A percentile compares a stretch with the other conserved stretches of the same genome.
Evolutionary conservation across 2,797 vertebrate genomes (phyloP).

Genomic region (Meriones psammophilus): DNA sequence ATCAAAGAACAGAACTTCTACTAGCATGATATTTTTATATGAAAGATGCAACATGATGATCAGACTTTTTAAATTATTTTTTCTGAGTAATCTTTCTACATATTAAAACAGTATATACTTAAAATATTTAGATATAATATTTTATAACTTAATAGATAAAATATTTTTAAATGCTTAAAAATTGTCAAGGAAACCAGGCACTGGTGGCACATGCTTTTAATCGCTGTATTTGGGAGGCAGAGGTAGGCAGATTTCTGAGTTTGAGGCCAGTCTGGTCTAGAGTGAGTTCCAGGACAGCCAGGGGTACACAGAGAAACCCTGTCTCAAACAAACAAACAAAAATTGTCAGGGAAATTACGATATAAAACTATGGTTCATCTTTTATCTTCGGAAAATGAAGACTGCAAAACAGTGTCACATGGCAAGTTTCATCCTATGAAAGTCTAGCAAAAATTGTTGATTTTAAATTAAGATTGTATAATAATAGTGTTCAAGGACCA

Average conservation of each 20-base stretch:
- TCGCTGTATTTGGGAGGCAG: too few relatives aligned
- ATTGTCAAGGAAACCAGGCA: neutral
- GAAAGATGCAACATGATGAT: neutral
- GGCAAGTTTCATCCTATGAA: neutral
- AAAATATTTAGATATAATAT: neutral
- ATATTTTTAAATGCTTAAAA: neutral
- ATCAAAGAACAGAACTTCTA: neutral
- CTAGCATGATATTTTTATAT: neutral
- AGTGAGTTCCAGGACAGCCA: too few relatives aligned
- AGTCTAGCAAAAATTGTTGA: neutral
- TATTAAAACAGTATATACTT: neutral
- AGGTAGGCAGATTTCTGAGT: too few relatives aligned
- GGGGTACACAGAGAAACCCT: too few relatives aligned
- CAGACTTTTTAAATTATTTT: neutral
- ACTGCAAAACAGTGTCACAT: neutral
- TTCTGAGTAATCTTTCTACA: neutral
- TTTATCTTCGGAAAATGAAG: neutral
- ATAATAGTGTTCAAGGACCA: neutral
- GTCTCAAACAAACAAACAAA: neutral
- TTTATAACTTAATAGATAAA: neutral
- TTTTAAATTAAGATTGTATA: neutral
- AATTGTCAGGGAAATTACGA: neutral
- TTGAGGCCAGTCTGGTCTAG: too few relatives aligned
- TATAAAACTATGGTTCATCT: neutral
- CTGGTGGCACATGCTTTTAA: too few relatives aligned